Conservation (phyloP, 2,888 invertebrate species). For the Lasioglossum malachurum region DNA sequence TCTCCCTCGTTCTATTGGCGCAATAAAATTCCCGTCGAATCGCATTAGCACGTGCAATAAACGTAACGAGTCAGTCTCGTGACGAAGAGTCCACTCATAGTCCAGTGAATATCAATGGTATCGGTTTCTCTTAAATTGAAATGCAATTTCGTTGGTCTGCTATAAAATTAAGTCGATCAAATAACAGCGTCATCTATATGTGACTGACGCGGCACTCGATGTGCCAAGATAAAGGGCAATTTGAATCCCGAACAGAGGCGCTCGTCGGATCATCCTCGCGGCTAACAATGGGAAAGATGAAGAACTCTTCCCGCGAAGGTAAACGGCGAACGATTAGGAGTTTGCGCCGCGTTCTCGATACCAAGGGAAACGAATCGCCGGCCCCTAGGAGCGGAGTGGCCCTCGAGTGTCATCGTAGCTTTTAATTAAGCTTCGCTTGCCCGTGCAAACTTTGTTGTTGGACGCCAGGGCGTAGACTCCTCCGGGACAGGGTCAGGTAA, state of each 20-base stretch:
- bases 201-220: neutral
- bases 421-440: conserved; percentile 75
- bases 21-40: neutral
- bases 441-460: conserved; percentile 71
- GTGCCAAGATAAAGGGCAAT: neutral
- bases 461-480: conserved; percentile 65
- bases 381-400: conserved; percentile 58
- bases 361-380: conserved; percentile 65
- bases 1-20: neutral
- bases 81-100: neutral
- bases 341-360: conserved; percentile 55
- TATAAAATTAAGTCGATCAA: neutral
- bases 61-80: neutral
- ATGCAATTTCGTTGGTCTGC: too few relatives aligned
- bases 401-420: conserved; percentile 74
- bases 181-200: neutral
- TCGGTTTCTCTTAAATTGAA: neutral
- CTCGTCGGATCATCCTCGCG: neutral
- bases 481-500: conserved; percentile 71
- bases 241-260: too few relatives aligned
- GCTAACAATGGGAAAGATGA: neutral
- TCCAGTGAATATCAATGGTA: neutral
- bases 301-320: conserved; percentile 32
- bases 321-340: conserved; percentile 64
- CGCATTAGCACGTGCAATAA: neutral